A percentile compares a stretch with the other conserved stretches of the same genome.
These are phyloP conservation scores for Baccha elongata DNA, from an alignment of 2,888 invertebrate species.

Conservation along the genomic window DNA sequence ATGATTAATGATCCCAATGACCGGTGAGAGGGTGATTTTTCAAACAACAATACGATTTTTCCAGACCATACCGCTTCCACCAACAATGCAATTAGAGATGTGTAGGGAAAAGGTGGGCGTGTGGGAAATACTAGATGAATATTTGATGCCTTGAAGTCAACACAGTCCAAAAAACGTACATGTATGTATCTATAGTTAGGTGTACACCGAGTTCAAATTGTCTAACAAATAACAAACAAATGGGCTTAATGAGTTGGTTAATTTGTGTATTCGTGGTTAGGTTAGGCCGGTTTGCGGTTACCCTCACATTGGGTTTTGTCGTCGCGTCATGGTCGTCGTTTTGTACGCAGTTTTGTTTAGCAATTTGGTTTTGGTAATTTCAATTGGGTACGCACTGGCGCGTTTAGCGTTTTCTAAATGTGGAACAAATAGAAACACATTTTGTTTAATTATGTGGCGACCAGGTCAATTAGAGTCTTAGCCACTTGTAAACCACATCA, in stretches of 20 bases:
- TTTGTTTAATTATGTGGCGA: slow-evolving; percentile 72
- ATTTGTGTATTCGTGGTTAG: slow-evolving; percentile 54
- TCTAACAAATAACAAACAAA: slow-evolving; percentile 73
- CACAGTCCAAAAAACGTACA: background rate
- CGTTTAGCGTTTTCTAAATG: slow-evolving; percentile 57
- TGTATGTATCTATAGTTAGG: no score
- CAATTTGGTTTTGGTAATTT: slow-evolving; percentile 62
- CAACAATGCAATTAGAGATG: slow-evolving; percentile 38
- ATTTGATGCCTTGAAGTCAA: slow-evolving; percentile 62
- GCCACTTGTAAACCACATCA: slow-evolving; percentile 36
- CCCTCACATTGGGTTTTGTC: slow-evolving; percentile 38
- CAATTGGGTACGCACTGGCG: slow-evolving; percentile 69
- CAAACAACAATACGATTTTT: slow-evolving; percentile 33
- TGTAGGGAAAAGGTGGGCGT: slow-evolving; percentile 31
- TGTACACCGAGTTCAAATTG: slow-evolving; percentile 43
- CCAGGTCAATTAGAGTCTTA: slow-evolving; percentile 63
- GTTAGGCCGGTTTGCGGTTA: slow-evolving; percentile 50
- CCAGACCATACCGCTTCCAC: slow-evolving; percentile 15
- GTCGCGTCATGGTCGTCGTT: slow-evolving; percentile 44
- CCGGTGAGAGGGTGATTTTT: slow-evolving; percentile 56
- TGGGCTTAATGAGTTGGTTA: slow-evolving; percentile 73
- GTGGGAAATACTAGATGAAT: slow-evolving; percentile 57
- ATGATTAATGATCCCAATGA: slow-evolving; percentile 66
- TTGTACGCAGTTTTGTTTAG: slow-evolving; percentile 63
- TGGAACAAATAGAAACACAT: slow-evolving; percentile 62